Conservation (phyloP, 2,113 vertebrate species). For the Anarrhichthys ocellatus region DNA sequence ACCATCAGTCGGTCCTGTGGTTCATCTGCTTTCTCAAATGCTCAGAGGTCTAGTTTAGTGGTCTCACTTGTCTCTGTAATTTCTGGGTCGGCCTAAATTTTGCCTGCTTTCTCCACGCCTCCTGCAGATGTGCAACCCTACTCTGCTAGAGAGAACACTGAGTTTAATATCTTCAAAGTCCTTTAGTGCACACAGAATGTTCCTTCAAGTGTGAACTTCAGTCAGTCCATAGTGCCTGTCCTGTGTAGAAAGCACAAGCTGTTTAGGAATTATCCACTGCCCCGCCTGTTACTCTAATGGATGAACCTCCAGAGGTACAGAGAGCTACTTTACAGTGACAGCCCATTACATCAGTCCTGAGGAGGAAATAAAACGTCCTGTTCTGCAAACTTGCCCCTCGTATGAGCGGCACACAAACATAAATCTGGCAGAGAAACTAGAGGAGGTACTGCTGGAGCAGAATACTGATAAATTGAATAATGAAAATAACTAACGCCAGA, state of each 20-base stretch:
- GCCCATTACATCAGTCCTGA: slow-evolving; percentile 23
- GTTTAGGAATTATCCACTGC: slow-evolving; percentile 33
- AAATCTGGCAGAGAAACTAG: neutral
- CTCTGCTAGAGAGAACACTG: neutral
- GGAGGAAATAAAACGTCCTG: slow-evolving; percentile 10
- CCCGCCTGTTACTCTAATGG: slow-evolving; percentile 13
- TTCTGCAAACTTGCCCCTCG: neutral
- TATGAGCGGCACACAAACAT: neutral
- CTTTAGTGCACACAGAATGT: slow-evolving; percentile 41
- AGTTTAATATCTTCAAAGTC: slow-evolving; percentile 35
- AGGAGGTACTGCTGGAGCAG: neutral
- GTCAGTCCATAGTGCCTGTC: neutral
- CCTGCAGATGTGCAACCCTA: neutral
- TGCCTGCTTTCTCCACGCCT: neutral
- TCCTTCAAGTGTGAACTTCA: slow-evolving; percentile 36
- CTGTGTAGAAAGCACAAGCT: slow-evolving; percentile 24
- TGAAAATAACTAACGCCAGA: neutral
- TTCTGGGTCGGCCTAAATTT: neutral
- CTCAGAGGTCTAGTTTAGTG: neutral
- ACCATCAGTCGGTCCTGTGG: neutral
- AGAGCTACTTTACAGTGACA: slow-evolving; percentile 34
- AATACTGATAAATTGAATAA: neutral
- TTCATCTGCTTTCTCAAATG: neutral
- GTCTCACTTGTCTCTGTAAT: slow-evolving; percentile 5
- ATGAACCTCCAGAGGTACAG: slow-evolving; percentile 23